phyloP scores from a whole-genome alignment of 2,888 invertebrate species.

The Margaritifera margaritifera region DNA sequence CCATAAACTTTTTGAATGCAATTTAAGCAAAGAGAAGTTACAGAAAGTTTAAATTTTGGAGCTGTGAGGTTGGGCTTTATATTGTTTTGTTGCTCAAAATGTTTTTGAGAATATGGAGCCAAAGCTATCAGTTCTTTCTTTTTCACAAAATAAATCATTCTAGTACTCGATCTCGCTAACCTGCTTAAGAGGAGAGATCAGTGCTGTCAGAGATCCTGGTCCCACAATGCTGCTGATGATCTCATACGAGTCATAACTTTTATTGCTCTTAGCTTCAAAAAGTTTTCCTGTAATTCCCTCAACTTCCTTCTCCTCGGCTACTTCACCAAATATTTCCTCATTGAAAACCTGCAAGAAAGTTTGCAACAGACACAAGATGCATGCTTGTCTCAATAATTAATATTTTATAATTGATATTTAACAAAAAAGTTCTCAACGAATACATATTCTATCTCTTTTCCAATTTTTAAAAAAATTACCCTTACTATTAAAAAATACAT shows the following conservation, averaged over 20 bases:
- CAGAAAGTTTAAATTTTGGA: no score
- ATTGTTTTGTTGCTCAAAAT: no score
- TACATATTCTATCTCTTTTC: neutral
- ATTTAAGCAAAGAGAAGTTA: no score
- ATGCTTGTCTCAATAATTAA: neutral
- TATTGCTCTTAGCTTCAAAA: conserved; percentile 78
- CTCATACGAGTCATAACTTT: conserved; percentile 88
- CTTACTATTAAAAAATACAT: no score
- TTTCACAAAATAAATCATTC: no score
- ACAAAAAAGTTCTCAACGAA: neutral
- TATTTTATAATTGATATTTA: neutral
- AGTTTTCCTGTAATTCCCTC: conserved; percentile 84
- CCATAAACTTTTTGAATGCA: no score
- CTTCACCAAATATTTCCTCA: conserved; percentile 89
- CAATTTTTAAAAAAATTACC: no score
- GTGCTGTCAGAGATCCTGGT: conserved; percentile 82
- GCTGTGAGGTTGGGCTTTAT: no score
- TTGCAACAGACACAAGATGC: neutral
- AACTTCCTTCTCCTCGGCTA: conserved; percentile 94
- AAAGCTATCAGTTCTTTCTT: no score
- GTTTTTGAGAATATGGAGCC: no score
- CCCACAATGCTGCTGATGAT: conserved; percentile 87
- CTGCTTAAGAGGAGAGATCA: conserved; percentile 87
- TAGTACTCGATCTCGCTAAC: conserved; percentile 70
- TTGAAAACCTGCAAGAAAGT: conserved; percentile 79